Conservation (phyloP, 2,113 vertebrate genomes). For the Polyodon spathula region DNA sequence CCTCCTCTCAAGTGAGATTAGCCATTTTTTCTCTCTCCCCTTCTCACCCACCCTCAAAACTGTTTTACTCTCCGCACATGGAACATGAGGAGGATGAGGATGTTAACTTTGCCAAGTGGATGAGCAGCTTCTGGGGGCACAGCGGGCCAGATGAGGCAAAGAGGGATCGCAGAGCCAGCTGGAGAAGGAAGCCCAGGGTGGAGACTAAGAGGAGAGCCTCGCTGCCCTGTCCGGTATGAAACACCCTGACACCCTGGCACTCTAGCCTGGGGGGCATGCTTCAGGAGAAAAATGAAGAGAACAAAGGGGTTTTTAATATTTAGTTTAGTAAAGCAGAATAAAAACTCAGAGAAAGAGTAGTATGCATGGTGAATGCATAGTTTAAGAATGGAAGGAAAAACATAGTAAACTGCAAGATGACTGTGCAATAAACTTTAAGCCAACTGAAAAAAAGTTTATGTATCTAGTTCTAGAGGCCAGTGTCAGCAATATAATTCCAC, state of each 20-base stretch:
- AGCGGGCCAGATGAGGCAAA: slow-evolving; percentile 49
- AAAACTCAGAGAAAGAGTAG: too few species aligned
- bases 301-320: too few species aligned
- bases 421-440: too few species aligned
- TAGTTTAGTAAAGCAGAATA: too few species aligned
- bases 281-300: too few species aligned
- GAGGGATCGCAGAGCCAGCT: slow-evolving; percentile 57
- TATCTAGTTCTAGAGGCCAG: too few species aligned
- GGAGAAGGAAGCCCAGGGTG: slow-evolving; percentile 38
- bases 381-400: too few species aligned
- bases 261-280: neutral
- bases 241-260: neutral
- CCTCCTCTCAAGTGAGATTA: too few species aligned
- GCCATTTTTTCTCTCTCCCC: neutral
- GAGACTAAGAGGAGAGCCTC: slow-evolving; percentile 66
- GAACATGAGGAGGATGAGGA: slow-evolving; percentile 87
- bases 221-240: slow-evolving; percentile 76
- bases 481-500: too few species aligned
- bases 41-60: slow-evolving; percentile 28
- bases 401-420: too few species aligned
- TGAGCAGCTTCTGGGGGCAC: slow-evolving; percentile 96
- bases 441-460: too few species aligned
- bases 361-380: too few species aligned
- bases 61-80: slow-evolving; percentile 55
- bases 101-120: slow-evolving; percentile 91